Evolutionary conservation across 2,797 vertebrate species (phyloP).

Genomic region (Momotus momota): DNA sequence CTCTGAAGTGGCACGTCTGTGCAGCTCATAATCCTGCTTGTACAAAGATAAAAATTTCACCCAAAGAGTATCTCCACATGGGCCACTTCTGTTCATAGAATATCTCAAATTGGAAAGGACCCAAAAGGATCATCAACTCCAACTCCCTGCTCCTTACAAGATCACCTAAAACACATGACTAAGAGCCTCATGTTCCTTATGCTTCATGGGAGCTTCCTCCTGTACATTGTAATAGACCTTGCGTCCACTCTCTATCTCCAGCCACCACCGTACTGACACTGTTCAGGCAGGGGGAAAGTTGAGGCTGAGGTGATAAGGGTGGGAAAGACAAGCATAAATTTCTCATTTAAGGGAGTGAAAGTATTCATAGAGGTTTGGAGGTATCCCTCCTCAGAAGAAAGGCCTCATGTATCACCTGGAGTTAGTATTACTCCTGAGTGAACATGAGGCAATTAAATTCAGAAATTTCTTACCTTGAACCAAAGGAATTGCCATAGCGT

Average conservation of each 20-base stretch:
- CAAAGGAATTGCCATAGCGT: background rate
- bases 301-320: background rate
- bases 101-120: background rate
- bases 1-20: background rate
- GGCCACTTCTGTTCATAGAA: background rate
- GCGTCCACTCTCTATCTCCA: background rate
- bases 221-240: background rate
- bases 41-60: background rate
- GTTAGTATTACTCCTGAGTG: background rate
- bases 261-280: background rate
- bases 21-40: background rate
- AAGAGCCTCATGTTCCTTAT: accelerated
- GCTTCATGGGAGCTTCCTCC: background rate
- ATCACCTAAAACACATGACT: too few relatives aligned
- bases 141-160: background rate
- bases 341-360: background rate
- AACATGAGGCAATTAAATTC: background rate
- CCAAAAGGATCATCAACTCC: background rate
- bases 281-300: background rate
- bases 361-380: background rate
- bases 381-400: background rate
- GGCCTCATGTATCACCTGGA: background rate
- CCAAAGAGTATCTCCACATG: background rate
- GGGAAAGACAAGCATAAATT: background rate
- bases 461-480: background rate